Base-by-base conservation (phyloP, 2,888 invertebrate species). In the Synanthedon tipuliformis region DNA sequence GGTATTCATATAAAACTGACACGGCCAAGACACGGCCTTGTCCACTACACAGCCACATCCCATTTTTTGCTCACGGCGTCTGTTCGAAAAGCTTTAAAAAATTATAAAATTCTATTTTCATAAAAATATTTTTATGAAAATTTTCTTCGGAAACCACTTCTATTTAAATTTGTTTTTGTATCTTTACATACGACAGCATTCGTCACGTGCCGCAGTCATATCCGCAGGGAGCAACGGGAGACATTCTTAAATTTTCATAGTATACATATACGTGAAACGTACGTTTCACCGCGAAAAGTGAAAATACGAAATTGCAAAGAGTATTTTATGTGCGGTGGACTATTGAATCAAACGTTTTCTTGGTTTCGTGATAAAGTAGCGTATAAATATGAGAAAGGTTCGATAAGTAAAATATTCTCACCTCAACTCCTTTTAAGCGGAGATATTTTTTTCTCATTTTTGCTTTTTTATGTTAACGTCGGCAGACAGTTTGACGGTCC, bases 231-330 rank as follows among this genome's bases (percentile, higher is more conserved):
- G 65, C 56, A 57, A 63, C 66, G 66, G 64, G 71, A 69, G 75
- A 76, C 71, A 71, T 75, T 73, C 81, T 80, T 80, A 81, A 79
- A 81, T 82, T 81, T 82, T 81, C 79, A 81, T 78, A 76, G 73
- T 64, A 60, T 64, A 67, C 50, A 50, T 40, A 50, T 41, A 50
- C 41, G 13, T n/a, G n/a, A n/a, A 48, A 27, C 48, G 34, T 27
- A 34, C 67, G 64, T 69, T 69, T 71, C 71, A 65, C 66, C 59
- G 61, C 61, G 66, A 68, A 73, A 78, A 81, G 80, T 81, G 81
- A 79, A 81, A 78, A 81, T 75, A 72, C 68, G 63, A 71, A 72
- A 74, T 73, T 68, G 68, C 65, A 72, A 75, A 77, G 73, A 69
- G 69, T 74, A 78, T 75, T 72, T 74, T 73, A 73, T 65, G 68